Evolutionary conservation across 1,140 invertebrate genomes (phyloP), one percentile per base, ranked within the genome.

Genomic region (Tachypleus tridentatus): DNA sequence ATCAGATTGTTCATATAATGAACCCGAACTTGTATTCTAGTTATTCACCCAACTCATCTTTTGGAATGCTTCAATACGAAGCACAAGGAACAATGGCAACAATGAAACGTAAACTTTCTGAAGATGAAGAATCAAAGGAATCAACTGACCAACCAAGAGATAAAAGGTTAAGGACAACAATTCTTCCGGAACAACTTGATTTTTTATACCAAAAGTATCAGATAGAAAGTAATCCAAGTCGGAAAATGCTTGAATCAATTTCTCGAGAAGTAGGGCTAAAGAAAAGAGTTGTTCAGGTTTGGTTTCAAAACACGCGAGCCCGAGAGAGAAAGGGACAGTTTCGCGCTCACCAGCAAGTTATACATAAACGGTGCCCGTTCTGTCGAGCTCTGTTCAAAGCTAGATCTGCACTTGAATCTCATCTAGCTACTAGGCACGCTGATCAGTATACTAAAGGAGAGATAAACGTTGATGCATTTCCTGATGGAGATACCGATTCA

Each of bases 201-300:
- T 98, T 95, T 75, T 80, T 98, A 49, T 97, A 97, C 77, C 93
- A 97, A 80, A 97, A 97, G 77, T 98, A 98, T 77, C 93, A 97
- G 78, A 83, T 95, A 49, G 95, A 98, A 77, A 94, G 91, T 56
- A 98, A 97, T 80, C 94, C 94, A 51, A 96, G 91, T 69, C 82
- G 95, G 58, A 98, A 98, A 80, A 97, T 97, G 91, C 79, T 98
- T 57, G 96, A 98, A 77, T 93, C 90, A 69, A 97, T 98, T 72
- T 91, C 94, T 0, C 82, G 89, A 69, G 93, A 97, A 78, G 91
- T 97, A 60, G 96, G 94, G 8, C 82, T 98, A 58, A 96, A 96
- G 76, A 98, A 98, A 77, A 82, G 95, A 67, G 95, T 97, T 4
- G 93, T 97, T 50, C 94, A 97, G 80, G 92, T 95, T 47, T 95